Base-by-base conservation (phyloP, 2,797 vertebrate species). In the Neosilurus mollespiculum region DNA sequence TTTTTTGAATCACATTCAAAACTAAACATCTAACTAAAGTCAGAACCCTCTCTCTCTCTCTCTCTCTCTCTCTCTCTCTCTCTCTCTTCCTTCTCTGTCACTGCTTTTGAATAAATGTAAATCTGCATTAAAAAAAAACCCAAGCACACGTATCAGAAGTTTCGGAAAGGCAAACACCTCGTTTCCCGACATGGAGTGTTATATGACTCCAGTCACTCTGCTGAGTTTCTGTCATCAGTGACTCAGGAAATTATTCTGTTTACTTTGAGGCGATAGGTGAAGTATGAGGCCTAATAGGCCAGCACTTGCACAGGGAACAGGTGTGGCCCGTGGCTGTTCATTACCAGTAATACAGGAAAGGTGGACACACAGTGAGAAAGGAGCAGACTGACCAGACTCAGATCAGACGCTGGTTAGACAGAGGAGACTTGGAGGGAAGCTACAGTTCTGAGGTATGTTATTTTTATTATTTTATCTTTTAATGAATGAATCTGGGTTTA, bases 291-390 rank as follows among this genome's bases (percentile, higher is more conserved):
- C 0, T 11, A 75, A 53, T 34, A 61, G 78, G 77, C 5, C 26
- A 34, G 53, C 37, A 24, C 83, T 67, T 54, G 87, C 34, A 82
- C 54, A 20, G 34, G n/a, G 78, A 78, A 22, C 54, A 18, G 92
- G 93, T 90, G 93, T 92, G 93, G 87, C 72, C 67, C 72, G 6
- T 81, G 83, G 83, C 86, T 91, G 81, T 81, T 91, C 53, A 90
- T 90, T 91, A 89, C 62, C 71, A 67, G 53, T 20, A 66, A 69
- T 66, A 86, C 24, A 61, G 43, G 64, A 85, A 72, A 67, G 83
- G 71, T 70, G 62, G n/a, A 53, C 30, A 14, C 30, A n/a, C 67
- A 6, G 22, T 51, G 51, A 58, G 69, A 34, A 37, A 51, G 34
- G 24, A 58, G 9, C 26, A 34, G 54, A 77, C 15, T 3, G 4